Evolutionary conservation across 2,113 vertebrate species (phyloP), one percentile per base, ranked within the genome.

Genomic region (Dissostichus mawsoni): DNA sequence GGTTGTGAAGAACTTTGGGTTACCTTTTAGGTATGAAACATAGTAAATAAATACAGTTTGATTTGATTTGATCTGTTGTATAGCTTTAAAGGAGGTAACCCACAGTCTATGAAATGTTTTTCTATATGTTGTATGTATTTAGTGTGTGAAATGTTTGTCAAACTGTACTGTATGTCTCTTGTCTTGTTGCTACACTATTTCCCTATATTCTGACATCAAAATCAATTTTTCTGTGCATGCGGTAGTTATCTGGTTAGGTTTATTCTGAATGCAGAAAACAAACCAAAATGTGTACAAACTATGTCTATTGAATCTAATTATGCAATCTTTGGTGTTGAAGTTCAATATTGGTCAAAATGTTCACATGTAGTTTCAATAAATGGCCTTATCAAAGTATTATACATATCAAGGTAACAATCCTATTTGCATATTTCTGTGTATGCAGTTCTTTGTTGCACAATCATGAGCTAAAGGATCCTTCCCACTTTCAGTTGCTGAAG

Each of bases 401-500:
- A 29, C 29, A 11, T 3, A 5, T 58, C n/a, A 67, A 12, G 51
- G 11, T 5, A 18, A 4, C 29, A 29, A 41, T 41, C 29, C 47
- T 48, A 14, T 48, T 14, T 48, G 2, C 47, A 41, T 29, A 29
- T 47, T 12, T 48, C 3, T 48, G 11, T 14, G 13, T 12, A 33
- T 47, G 0, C 8, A 53, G 33, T 55, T 50, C 57, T 2, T 0
- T 23, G 13, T 7, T 66, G 14, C 1, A 11, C 13, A 12, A 4
- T 4, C 16, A 36, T 25, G 3, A 53, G 18, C 17, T 65, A 8
- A 45, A 33, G 2, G 1, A 61, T 0, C 56, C 14, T 47, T 76
- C 48, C 8, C 5, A 74, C 52, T 52, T 53, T 33, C 44, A 94
- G 93, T 80, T 16, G 84, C 69, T 18, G 84, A 87, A 11, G 14